Base-by-base conservation (phyloP, 2,888 invertebrate species). In the Odontothrips loti region DNA sequence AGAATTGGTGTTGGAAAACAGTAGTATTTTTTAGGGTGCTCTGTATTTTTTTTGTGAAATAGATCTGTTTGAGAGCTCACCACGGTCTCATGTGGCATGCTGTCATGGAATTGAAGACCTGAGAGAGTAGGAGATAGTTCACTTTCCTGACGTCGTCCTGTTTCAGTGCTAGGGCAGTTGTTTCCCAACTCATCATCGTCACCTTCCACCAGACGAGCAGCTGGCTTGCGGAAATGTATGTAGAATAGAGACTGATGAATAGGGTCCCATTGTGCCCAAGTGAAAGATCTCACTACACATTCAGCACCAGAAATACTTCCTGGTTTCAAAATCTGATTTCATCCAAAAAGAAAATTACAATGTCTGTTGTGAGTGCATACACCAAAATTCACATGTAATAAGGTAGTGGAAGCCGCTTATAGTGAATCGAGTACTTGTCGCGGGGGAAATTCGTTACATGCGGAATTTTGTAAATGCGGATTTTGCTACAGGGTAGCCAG, bases 251-350 rank as follows among this genome's bases (percentile, higher is more conserved):
- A 93, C 90, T 96, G 91, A 87, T 93, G 91, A 17, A 89, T 88
- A 82, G 93, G 91, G 86, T 95, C 95, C 95, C 95, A 96, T 85
- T 96, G 96, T 0, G 95, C 94, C 95, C 95, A 96, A 63, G 93
- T 92, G 85, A 95, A 95, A 79, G 91, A 91, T 85, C 91, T 91
- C 1, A 94, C 93, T 47, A 91, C 85, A 1, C 86, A 86, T 83
- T 91, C 90, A 6, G 86, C 85, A 81, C 86, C 86, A 75, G 23
- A 75, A 27, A 75, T 27, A 75, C 68, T 75, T 75, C 12, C 68
- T 27, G 68, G 23, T 27, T 82, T 81, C 82, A 83, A 58, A 82
- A 80, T 82, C 82, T 80, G 43, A 79, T 81, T 47, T 23, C 48
- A 23, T 43, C 27, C n/a, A 75, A 82, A 47, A 75, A 47, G 63